Evolutionary conservation across 2,113 vertebrate species (phyloP).

Genomic region (Carassius gibelio): DNA sequence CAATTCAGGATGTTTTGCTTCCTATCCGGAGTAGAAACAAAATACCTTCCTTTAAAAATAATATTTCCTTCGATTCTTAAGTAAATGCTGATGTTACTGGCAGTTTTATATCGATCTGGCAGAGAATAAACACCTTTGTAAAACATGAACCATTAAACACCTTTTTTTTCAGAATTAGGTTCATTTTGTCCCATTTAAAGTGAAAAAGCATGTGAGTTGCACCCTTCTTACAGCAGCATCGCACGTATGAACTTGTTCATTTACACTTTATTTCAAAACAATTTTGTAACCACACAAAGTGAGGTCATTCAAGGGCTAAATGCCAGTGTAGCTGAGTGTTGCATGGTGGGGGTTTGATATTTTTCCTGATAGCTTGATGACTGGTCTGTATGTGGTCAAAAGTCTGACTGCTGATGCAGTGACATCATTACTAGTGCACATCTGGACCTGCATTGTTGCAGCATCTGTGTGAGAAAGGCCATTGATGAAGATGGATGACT

Average conservation of each 20-base stretch:
- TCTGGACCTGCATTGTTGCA: constrained; percentile 47
- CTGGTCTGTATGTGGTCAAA: constrained; percentile 53
- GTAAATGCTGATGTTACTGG: constrained; percentile 9
- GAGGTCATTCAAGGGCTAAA: not conserved
- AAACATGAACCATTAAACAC: no score
- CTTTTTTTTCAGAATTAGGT: not conserved
- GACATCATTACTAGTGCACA: constrained; percentile 68
- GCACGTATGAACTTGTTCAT: constrained; percentile 15
- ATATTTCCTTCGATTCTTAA: constrained; percentile 1
- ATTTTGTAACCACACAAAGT: constrained; percentile 8
- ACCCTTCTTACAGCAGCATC: not conserved
- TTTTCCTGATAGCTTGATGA: constrained; percentile 52
- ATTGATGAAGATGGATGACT: constrained; percentile 10
- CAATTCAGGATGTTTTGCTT: constrained; percentile 4
- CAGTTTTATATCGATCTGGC: not conserved
- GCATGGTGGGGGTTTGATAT: constrained; percentile 39
- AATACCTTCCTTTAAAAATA: constrained; percentile 1
- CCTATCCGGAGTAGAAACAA: not conserved
- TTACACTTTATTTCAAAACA: constrained; percentile 14
- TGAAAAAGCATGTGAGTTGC: not conserved
- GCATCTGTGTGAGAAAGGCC: not conserved
- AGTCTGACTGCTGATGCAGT: constrained; percentile 54
- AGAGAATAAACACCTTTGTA: not conserved
- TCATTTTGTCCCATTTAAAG: constrained; percentile 26
- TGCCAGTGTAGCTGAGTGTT: not conserved